Percentiles rank a stretch among this genome's conserved stretches.
Evolutionary conservation across 2,113 vertebrate genomes (phyloP).

Genomic region (Myotis brandtii): DNA sequence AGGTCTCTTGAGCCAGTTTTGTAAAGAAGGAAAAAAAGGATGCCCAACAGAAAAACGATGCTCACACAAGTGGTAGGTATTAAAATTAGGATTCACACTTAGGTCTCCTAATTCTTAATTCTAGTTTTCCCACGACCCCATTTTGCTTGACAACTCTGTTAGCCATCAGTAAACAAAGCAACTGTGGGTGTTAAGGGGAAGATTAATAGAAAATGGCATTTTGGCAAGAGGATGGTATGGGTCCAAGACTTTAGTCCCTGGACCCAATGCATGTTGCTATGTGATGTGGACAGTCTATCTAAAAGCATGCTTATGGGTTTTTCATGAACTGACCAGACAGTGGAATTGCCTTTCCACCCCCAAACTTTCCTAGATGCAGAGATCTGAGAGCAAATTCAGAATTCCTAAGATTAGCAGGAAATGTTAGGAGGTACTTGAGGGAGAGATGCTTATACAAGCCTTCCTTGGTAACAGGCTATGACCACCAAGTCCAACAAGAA

Average conservation of each 20-base stretch:
- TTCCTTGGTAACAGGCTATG: neutral
- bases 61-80: neutral
- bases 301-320: neutral
- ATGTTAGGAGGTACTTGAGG: neutral
- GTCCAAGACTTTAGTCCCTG: neutral
- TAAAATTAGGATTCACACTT: neutral
- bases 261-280: neutral
- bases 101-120: neutral
- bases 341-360: neutral
- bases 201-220: neutral
- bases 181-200: neutral
- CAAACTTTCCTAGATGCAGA: neutral
- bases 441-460: neutral
- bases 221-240: neutral
- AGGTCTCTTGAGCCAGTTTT: neutral
- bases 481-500: neutral
- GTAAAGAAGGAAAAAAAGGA: neutral
- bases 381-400: neutral
- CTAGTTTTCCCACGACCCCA: neutral
- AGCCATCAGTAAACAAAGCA: neutral
- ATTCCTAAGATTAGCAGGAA: neutral
- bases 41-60: neutral
- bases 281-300: neutral
- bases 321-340: neutral
- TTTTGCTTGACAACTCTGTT: neutral